A percentile compares a stretch with the other conserved stretches of the same genome.
Evolutionary conservation across 92 coral and sea anemone species (phyloP).

Genomic region (Palythoa caribaeorum): DNA sequence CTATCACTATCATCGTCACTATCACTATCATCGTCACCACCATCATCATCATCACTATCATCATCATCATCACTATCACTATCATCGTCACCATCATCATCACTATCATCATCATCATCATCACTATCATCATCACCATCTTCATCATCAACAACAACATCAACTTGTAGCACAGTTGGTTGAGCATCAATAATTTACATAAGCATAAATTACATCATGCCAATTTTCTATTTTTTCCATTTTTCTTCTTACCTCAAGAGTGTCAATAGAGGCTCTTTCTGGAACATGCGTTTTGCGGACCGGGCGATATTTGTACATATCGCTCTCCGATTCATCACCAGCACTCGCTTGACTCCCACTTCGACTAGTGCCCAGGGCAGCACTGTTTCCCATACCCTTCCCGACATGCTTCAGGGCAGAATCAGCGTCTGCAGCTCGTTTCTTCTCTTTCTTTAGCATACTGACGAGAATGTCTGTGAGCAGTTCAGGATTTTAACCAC

Average conservation of each 20-base stretch:
- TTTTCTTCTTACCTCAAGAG: constrained; percentile 50
- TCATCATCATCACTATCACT: no score
- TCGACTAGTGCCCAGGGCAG: constrained; percentile 37
- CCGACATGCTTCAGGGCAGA: constrained; percentile 51
- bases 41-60: no score
- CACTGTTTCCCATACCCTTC: constrained; percentile 3
- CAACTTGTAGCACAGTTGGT: no score
- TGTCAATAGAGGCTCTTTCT: constrained; percentile 69
- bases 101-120: no score
- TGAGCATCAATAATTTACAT: neutral
- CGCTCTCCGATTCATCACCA: constrained; percentile 69
- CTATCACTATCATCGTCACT: no score
- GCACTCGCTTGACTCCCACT: constrained; percentile 74
- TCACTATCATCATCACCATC: no score
- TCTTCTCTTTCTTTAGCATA: constrained; percentile 94
- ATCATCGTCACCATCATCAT: no score
- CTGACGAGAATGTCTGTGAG: constrained; percentile 89
- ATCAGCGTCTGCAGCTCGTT: constrained; percentile 77
- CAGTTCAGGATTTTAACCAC: constrained; percentile 16
- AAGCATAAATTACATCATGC: neutral
- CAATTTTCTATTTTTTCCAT: neutral
- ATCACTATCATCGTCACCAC: no score
- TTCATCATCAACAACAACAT: no score
- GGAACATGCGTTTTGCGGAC: constrained; percentile 51
- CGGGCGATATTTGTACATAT: constrained; percentile 22